phyloP scores from a whole-genome alignment of 1,140 invertebrate species.

The Drosophila persimilis region DNA sequence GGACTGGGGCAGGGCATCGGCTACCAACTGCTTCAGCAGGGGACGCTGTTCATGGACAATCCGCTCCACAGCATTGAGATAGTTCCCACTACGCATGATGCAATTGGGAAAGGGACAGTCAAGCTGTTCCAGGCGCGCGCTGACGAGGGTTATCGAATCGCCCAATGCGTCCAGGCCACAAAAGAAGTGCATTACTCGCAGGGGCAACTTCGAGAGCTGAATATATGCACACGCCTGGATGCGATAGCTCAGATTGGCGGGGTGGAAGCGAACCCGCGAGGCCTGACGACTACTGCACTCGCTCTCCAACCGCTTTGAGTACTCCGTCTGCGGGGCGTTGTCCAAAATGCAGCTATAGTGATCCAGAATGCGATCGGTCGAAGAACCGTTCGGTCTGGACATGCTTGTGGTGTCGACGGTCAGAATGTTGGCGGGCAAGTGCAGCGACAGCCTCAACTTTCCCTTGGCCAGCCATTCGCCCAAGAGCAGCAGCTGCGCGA shows the following conservation, averaged over 20 bases:
- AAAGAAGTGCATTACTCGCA: constrained; percentile 73
- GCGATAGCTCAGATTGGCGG: constrained; percentile 75
- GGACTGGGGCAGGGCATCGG: constrained; percentile 45
- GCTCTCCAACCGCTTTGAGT: constrained; percentile 66
- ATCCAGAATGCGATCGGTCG: constrained; percentile 71
- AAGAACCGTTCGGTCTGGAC: constrained; percentile 34
- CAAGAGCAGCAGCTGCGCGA: constrained; percentile 63
- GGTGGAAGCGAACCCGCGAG: constrained; percentile 70
- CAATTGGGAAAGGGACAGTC: constrained; percentile 73
- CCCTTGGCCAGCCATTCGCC: constrained; percentile 51
- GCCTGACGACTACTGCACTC: constrained; percentile 52
- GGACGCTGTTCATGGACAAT: constrained; percentile 69
- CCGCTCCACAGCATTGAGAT: constrained; percentile 72
- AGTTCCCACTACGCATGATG: constrained; percentile 72
- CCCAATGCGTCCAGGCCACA: constrained; percentile 67
- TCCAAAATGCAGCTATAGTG: constrained; percentile 78
- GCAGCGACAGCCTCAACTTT: constrained; percentile 32
- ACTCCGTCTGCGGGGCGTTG: constrained; percentile 78
- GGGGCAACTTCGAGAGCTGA: constrained; percentile 65
- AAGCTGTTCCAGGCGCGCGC: constrained; percentile 45
- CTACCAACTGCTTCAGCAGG: constrained; percentile 51
- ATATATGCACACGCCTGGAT: constrained; percentile 64
- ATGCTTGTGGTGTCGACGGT: constrained; percentile 70
- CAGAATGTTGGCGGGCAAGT: constrained; percentile 71
- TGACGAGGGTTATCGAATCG: constrained; percentile 59